Evolutionary conservation across 2,888 invertebrate species (phyloP), one percentile per base, ranked within the genome.

Genomic region (Andricus curvator): DNA sequence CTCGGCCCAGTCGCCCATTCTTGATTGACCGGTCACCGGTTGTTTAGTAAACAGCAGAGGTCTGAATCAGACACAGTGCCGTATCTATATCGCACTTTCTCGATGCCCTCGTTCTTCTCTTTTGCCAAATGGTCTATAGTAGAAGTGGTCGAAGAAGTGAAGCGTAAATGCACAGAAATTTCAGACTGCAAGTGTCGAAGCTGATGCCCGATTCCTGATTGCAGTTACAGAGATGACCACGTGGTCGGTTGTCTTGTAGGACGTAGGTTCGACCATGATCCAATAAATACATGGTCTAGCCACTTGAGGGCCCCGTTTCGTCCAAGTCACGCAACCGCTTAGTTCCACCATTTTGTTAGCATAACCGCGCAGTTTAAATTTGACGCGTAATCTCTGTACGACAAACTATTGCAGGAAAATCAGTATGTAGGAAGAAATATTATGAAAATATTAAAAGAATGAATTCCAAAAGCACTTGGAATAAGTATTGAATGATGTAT

Each of bases 191-290:
- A 74, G 56, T 74, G 51, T 74, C 29, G 51, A 9, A 56, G 51
- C n/a, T 4, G 29, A 70, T 37, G 37, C 15, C 44, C 13, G 44
- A 44, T 15, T 44, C 44, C 44, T 15, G 44, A 44, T 44, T 44
- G 44, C 44, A 44, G 44, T 56, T 56, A 20, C 74, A 70, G 13
- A 51, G 56, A 86, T 85, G 85, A 88, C 89, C 90, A 90, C 90
- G 90, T 90, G 90, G 86, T 90, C 83, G 85, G 84, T 84, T 84
- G 84, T 86, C 80, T 84, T 82, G 86, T 86, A 85, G 85, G 84
- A 48, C 48, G 48, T 48, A 48, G 48, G 86, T 25, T 86, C 84
- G 88, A 88, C 89, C n/a, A n/a, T n/a, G n/a, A n/a, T n/a, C n/a
- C n/a, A n/a, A n/a, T n/a, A n/a, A n/a, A n/a, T n/a, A n/a, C n/a